Conservation (phyloP, 2,888 invertebrate genomes). For the Zele albiditarsus region DNA sequence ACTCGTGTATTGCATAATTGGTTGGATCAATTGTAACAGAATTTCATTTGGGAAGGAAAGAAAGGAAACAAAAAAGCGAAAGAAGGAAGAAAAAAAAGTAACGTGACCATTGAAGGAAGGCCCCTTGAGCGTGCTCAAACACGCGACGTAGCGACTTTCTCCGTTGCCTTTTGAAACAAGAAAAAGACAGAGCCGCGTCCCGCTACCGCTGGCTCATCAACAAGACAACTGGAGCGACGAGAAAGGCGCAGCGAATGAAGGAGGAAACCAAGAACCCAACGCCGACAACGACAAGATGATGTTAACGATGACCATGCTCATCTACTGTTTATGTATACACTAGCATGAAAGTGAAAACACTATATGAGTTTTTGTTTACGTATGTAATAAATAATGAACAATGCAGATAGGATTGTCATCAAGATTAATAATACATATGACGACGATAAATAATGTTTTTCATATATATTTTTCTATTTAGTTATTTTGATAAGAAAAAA, state of each 20-base stretch:
- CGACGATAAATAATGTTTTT: not conserved
- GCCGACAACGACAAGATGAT: not conserved
- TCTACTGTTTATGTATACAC: not conserved
- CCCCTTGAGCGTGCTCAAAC: not conserved
- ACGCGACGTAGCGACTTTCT: not conserved
- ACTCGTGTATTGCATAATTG: not conserved
- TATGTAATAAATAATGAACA: not conserved
- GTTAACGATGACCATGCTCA: not conserved
- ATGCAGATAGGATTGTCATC: not conserved
- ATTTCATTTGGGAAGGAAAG: not conserved
- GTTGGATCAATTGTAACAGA: not conserved
- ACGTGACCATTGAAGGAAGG: constrained; percentile 8
- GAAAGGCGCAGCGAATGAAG: not conserved
- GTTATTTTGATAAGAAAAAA: too few relatives aligned
- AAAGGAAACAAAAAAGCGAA: not conserved
- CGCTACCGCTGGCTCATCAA: not conserved
- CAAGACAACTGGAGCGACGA: not conserved
- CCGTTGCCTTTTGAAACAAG: not conserved
- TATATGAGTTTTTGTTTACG: not conserved
- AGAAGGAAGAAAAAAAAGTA: not conserved
- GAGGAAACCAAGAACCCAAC: not conserved
- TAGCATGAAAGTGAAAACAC: constrained; percentile 16
- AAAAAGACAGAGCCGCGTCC: not conserved
- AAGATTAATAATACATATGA: not conserved
- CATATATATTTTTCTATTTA: not conserved